Base-by-base conservation (phyloP, 2,888 invertebrate species). In the Tetanocera ferruginea region DNA sequence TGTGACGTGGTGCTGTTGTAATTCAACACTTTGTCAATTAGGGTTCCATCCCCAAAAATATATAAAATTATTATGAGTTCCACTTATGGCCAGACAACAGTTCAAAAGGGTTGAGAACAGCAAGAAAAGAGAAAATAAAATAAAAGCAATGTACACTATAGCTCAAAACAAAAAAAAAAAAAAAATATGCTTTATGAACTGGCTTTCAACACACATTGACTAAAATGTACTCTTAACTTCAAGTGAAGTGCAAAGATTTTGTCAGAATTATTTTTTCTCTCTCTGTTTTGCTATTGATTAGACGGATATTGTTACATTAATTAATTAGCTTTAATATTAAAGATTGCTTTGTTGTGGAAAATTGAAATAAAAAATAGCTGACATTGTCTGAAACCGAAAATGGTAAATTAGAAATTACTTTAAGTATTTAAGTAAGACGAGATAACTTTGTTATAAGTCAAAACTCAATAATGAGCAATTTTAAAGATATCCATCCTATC, bases 1-100 rank as follows among this genome's bases (percentile, higher is more conserved):
- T 51, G 19, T 28, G 66, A 66, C 34, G 31, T 57, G 64, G 55
- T 34, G 57, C 43, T 43, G 25, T 78, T 83, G 85, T 86, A 85
- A 87, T 81, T 83, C 82, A 86, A 86, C 85, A 87, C 87, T 86
- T 83, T 83, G 83, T 86, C 86, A 87, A 86, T 87, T 86, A 85
- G 86, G 83, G 83, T 62, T 60, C 60, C 57, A 64, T 37, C 60
- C 60, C 62, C 25, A 43, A 31, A 57, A 57, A 64, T n/a, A 62
- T 62, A 28, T 25, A 64, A 14, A 19, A 31, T 67, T 34, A 66
- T 57, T 34, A 66, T 52, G 73, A 43, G 19, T 62, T 73, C 25
- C 73, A 70, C 52, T 57, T 37, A 43, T 43, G 6, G 23, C n/a
- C 37, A 43, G n/a, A 34, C 19, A 23, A 28, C 31, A 64, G 25